These are phyloP conservation scores for Callaeas wilsoni DNA, from an alignment of 2,113 vertebrate genomes.

Conservation along the genomic window DNA sequence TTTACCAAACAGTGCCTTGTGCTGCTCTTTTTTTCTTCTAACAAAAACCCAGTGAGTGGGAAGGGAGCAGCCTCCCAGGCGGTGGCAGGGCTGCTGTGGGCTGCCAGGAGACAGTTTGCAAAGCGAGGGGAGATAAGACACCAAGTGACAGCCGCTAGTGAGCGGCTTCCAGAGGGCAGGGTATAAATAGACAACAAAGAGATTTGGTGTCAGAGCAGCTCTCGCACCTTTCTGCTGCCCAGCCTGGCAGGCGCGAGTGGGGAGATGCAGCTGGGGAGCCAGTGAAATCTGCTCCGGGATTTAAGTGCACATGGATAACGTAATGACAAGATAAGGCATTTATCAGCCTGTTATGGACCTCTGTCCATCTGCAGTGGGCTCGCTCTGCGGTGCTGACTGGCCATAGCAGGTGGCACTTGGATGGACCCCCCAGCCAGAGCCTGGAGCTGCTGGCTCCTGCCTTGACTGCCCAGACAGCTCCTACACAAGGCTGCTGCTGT, in stretches of 20 bases:
- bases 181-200: constrained; percentile 65
- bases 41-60: not conserved
- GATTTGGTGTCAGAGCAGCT: constrained; percentile 17
- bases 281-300: not conserved
- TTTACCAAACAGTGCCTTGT: not conserved
- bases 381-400: not conserved
- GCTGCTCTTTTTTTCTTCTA: too few relatives aligned
- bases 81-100: not conserved
- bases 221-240: not conserved
- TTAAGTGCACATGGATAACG: not conserved
- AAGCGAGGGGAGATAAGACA: not conserved
- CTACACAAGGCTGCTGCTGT: not conserved
- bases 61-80: not conserved
- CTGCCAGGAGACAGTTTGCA: constrained; percentile 20
- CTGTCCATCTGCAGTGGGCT: not conserved
- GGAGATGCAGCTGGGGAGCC: not conserved
- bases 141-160: constrained; percentile 11
- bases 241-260: not conserved
- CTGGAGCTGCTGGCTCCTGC: not conserved
- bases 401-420: constrained; percentile 20
- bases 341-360: not conserved
- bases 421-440: not conserved
- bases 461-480: not conserved
- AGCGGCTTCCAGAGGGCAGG: constrained; percentile 25
- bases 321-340: not conserved